Percentiles rank a stretch among this genome's conserved stretches.
Conservation (phyloP, 2,888 invertebrate genomes). For the Formica aserva region DNA sequence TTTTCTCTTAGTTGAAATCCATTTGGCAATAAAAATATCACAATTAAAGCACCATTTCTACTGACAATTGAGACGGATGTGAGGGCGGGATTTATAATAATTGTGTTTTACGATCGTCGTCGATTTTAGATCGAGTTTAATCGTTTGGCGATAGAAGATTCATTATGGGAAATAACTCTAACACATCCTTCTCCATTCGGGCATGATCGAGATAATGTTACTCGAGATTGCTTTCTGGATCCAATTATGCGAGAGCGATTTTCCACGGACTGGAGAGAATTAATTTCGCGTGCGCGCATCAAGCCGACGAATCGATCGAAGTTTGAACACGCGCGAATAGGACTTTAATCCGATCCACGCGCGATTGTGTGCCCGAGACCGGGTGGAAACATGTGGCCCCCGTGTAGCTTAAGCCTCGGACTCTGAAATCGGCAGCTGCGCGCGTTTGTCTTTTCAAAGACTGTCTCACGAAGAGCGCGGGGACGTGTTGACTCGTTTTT, state of each 20-base stretch:
- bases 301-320: conserved; percentile 14
- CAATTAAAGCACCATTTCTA: not conserved
- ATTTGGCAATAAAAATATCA: not conserved
- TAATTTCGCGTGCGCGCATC: conserved; percentile 24
- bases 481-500: conserved; percentile 60
- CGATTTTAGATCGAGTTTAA: not conserved
- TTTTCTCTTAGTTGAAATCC: conserved; percentile 9
- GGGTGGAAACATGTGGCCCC: conserved; percentile 67
- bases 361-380: conserved; percentile 13
- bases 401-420: conserved; percentile 64
- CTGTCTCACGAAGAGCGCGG: conserved; percentile 58
- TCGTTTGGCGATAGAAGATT: not conserved
- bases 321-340: conserved; percentile 42
- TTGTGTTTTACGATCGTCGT: not conserved
- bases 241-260: conserved; percentile 43
- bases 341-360: conserved; percentile 44
- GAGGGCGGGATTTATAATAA: not conserved
- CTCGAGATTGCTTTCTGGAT: conserved; percentile 39
- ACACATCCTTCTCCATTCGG: not conserved
- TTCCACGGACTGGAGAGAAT: conserved; percentile 35
- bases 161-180: conserved; percentile 7
- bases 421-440: conserved; percentile 68
- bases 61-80: not conserved
- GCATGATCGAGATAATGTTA: conserved; percentile 20
- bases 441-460: conserved; percentile 59